Evolutionary conservation across 2,888 invertebrate species (phyloP), one percentile per base, ranked within the genome.

Genomic region (Bombylius major): DNA sequence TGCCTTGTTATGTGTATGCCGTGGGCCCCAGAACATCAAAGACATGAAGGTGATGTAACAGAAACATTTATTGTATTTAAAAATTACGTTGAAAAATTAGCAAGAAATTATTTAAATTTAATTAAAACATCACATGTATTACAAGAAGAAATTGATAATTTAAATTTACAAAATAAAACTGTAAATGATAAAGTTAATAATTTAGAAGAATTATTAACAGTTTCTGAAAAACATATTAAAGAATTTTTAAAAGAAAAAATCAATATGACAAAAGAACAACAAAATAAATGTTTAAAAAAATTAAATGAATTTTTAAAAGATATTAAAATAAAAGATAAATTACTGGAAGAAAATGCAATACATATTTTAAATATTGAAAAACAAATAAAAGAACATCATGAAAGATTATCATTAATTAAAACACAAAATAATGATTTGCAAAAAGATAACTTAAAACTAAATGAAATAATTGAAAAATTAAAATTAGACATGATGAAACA

Each of bases 281-380:
- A 12, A 4, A 14, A 55, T 1, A 13, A 5, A 23, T 47, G 36
- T 12, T 9, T 55, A 9, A 23, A 46, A 9, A 39, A 55, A 14
- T 36, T 55, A 9, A 23, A 50, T 12, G 57, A 62, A 52, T 51
- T 62, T 14, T 50, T 62, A 4, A 59, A 61, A 39, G 54, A 62
- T 50, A 58, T 61, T 52, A 14, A 14, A 33, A 23, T 14, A 32
- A 44, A n/a, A n/a, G 13, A 49, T 4, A 13, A 44, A 7, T 11
- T 49, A n/a, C 11, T n/a, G n/a, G n/a, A n/a, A n/a, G n/a, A n/a
- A n/a, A n/a, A n/a, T n/a, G n/a, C n/a, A n/a, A n/a, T n/a, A 9
- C 11, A 39, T 4, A 8, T 39, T 8, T 7, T 9, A 39, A 39
- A 11, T 5, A 4, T 39, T 9, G 39, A 39, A 9, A 39, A 4